Evolutionary conservation across 2,888 invertebrate genomes (phyloP), one percentile per base, ranked within the genome.

Genomic region (Panzeria rudis): DNA sequence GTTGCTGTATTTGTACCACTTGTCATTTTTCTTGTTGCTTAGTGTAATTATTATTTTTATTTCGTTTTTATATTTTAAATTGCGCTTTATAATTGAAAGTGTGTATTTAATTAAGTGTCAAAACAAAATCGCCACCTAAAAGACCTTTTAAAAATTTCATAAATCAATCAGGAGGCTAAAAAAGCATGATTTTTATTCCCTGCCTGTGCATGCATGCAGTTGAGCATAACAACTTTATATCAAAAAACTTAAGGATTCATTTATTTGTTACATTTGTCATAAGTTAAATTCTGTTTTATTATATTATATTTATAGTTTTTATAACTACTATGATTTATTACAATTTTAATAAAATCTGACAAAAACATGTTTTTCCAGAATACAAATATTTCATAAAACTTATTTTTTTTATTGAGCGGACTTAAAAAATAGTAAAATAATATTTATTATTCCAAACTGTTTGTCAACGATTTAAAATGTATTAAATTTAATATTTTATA

Each of bases 181-280:
- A 11, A 35, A 35, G 20, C 4, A 59, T 35, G 17, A 35, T 35
- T 17, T 59, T 32, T 32, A 35, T 17, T 17, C n/a, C n/a, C 15
- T 44, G 38, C n/a, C 15, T 20, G 17, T 15, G 15, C 6, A 25
- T 54, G 15, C 6, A n/a, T n/a, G 23, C 8, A n/a, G 11, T 59
- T 29, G n/a, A 11, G 8, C 20, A 23, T 8, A 38, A 13, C 35
- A 61, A 6, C 11, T 61, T 23, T 38, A 3, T 38, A 41, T 23
- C 3, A 41, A 25, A 25, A 17, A 50, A 20, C 35, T 11, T 8
- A 29, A 20, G 8, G 9, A 44, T 64, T 64, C 8, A 72, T 71
- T 79, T 54, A 71, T 71, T 52, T 61, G 54, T 71, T 71, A 62
- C 25, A 71, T 72, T 72, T 71, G 62, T 68, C 66, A 68, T 77